Conservation (phyloP, 2,888 invertebrate species). For the Lutraria lutraria region DNA sequence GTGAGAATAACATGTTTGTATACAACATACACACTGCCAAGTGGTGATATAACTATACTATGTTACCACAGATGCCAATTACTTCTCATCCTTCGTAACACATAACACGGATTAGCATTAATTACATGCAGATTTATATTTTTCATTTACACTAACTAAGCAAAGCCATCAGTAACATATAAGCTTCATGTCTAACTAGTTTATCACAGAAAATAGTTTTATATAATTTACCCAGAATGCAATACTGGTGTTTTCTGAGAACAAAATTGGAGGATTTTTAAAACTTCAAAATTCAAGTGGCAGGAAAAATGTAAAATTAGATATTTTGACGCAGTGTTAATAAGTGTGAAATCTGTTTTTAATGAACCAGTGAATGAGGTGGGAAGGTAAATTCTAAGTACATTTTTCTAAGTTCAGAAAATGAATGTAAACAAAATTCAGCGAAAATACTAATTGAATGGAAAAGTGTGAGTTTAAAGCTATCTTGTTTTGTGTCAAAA, state of each 20-base stretch:
- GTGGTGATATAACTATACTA: constrained; percentile 2
- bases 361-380: not conserved
- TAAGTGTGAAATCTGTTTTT: not conserved
- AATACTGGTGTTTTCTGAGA: not conserved
- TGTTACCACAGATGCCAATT: constrained; percentile 20
- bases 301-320: not conserved
- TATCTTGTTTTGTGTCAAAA: too few species aligned
- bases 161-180: not conserved
- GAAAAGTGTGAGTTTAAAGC: too few species aligned
- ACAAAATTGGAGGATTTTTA: not conserved
- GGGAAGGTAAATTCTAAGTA: too few species aligned
- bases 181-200: not conserved
- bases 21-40: not conserved
- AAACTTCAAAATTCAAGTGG: not conserved
- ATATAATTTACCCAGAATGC: not conserved
- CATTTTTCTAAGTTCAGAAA: too few species aligned
- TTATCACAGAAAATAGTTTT: not conserved
- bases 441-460: too few species aligned
- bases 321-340: not conserved
- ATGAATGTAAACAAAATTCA: too few species aligned
- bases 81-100: not conserved
- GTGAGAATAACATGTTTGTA: not conserved
- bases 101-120: constrained; percentile 9
- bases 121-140: constrained; percentile 16
- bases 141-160: not conserved